phyloP scores from a whole-genome alignment of 2,888 invertebrate species.

The Galerucella nymphaeae region DNA sequence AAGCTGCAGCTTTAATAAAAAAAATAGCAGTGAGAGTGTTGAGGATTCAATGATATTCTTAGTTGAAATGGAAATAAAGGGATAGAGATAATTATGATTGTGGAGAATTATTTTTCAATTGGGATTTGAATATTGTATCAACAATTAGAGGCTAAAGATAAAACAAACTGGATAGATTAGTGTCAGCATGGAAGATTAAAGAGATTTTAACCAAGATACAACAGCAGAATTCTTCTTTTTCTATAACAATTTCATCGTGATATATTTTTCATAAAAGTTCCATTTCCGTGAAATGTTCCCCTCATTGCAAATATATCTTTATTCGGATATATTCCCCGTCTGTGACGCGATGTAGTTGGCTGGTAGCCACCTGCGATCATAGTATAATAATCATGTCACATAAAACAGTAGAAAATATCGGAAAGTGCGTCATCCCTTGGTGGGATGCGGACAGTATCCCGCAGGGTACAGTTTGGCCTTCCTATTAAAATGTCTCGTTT shows the following conservation, averaged over 20 bases:
- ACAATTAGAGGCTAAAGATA: too few species aligned
- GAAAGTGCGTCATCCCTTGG: slow-evolving; percentile 58
- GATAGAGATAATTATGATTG: too few species aligned
- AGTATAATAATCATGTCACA: slow-evolving; percentile 65
- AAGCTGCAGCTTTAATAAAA: background rate
- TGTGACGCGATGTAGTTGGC: slow-evolving; percentile 45
- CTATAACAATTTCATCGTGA: background rate
- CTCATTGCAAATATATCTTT: slow-evolving; percentile 52
- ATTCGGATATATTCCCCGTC: slow-evolving; percentile 55
- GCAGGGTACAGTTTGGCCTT: slow-evolving; percentile 46
- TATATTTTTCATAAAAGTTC: slow-evolving; percentile 40
- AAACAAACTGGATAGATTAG: too few species aligned
- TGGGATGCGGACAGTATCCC: slow-evolving; percentile 40
- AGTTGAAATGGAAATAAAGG: too few species aligned
- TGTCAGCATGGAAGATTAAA: too few species aligned
- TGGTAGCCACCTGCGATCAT: slow-evolving; percentile 61
- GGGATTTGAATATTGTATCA: too few species aligned
- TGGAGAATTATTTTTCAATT: too few species aligned
- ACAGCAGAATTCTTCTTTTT: too few species aligned
- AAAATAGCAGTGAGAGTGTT: background rate
- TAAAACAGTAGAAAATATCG: slow-evolving; percentile 62
- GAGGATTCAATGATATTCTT: too few species aligned
- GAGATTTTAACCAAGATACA: too few species aligned
- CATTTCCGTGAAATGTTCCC: slow-evolving; percentile 29
- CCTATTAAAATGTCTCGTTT: slow-evolving; percentile 53